phyloP scores from a whole-genome alignment of 2,113 vertebrate species.

The Dipodomys stephensi region DNA sequence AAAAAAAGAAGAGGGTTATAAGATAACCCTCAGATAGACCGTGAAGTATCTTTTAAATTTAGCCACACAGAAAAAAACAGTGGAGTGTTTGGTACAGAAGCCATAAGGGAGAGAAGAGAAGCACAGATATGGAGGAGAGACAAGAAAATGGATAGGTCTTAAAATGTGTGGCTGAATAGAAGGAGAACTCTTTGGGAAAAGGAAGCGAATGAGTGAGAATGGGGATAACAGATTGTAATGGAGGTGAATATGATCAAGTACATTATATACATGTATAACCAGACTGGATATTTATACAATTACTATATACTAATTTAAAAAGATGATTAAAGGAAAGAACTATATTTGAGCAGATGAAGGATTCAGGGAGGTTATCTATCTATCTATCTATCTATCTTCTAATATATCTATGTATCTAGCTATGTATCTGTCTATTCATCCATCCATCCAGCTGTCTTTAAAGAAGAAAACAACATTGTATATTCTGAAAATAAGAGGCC shows the following conservation, averaged over 20 bases:
- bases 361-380: not conserved
- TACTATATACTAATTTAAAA: no score
- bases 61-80: not conserved
- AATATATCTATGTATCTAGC: not conserved
- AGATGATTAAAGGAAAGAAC: not conserved
- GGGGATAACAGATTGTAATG: no score
- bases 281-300: no score
- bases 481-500: not conserved
- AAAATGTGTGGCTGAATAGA: no score
- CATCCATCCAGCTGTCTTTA: not conserved
- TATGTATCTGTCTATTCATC: not conserved
- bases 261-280: no score
- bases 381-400: not conserved
- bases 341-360: not conserved
- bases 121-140: not conserved
- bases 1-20: not conserved
- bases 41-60: not conserved
- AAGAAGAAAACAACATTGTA: not conserved
- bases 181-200: no score
- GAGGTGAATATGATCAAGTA: no score
- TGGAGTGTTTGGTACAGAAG: not conserved
- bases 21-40: not conserved
- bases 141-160: not conserved
- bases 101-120: not conserved
- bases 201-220: no score